Conservation (phyloP, 2,797 vertebrate genomes). For the Babyrousa celebensis region DNA sequence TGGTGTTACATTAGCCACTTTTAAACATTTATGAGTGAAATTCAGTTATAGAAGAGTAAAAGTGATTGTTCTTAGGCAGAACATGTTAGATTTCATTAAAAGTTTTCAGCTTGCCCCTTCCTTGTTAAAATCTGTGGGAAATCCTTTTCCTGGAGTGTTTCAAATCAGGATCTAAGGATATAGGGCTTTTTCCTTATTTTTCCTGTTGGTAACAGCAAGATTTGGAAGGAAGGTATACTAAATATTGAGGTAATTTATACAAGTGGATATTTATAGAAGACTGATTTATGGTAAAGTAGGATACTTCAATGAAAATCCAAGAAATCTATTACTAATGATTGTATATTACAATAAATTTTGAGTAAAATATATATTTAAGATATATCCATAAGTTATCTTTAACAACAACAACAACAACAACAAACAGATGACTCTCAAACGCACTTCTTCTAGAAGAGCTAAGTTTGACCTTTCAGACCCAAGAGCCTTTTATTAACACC, state of each 20-base stretch:
- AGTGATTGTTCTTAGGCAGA: slow-evolving; percentile 94
- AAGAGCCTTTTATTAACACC: slow-evolving; percentile 99
- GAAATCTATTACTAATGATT: slow-evolving; percentile 80
- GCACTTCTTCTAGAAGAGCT: slow-evolving; percentile 90
- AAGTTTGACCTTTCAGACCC: slow-evolving; percentile 96
- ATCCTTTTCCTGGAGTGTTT: slow-evolving; percentile 92
- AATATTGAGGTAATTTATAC: slow-evolving; percentile 91
- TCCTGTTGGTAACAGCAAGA: slow-evolving; percentile 88
- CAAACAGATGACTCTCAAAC: slow-evolving; percentile 90
- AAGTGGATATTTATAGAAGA: slow-evolving; percentile 86
- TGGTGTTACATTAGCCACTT: slow-evolving; percentile 95
- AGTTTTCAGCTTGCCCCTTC: slow-evolving; percentile 93
- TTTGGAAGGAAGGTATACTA: slow-evolving; percentile 88
- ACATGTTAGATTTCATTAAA: slow-evolving; percentile 94
- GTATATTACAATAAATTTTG: slow-evolving; percentile 78
- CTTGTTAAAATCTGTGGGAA: slow-evolving; percentile 94
- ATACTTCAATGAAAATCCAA: slow-evolving; percentile 65
- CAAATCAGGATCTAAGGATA: slow-evolving; percentile 92
- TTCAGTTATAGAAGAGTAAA: slow-evolving; percentile 94
- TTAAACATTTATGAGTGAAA: slow-evolving; percentile 95
- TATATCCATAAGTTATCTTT: slow-evolving; percentile 90
- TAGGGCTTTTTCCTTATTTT: slow-evolving; percentile 89
- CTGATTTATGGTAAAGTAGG: slow-evolving; percentile 84
- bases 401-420: slow-evolving; percentile 82
- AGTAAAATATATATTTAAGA: slow-evolving; percentile 90